Percentiles rank a stretch among this genome's conserved stretches.
Evolutionary conservation across 2,888 invertebrate species (phyloP).

Genomic region (Scaptomyza caliginosa): DNA sequence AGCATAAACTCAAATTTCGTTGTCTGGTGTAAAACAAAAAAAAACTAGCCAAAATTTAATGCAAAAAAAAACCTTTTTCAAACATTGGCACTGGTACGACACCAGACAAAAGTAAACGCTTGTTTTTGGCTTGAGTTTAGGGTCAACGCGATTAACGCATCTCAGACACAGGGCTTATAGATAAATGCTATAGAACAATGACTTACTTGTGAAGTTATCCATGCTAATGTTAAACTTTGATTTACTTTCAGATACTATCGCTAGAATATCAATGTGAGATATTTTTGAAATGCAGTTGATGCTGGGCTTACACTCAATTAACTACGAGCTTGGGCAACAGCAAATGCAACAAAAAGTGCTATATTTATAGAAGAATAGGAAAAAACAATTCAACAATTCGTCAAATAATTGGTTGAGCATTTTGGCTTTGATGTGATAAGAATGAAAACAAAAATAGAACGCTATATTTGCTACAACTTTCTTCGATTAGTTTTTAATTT

Average conservation of each 20-base stretch:
- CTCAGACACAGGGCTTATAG: conserved; percentile 57
- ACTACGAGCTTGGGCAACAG: conserved; percentile 33
- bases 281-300: conserved; percentile 18
- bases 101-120: conserved; percentile 29
- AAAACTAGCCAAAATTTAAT: conserved; percentile 2
- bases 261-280: conserved; percentile 35
- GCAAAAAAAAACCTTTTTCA: neutral
- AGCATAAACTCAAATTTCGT: conserved; percentile 11
- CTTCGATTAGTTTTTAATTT: conserved; percentile 38
- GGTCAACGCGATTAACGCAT: conserved; percentile 11
- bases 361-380: neutral
- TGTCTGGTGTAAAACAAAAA: conserved; percentile 20
- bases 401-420: conserved; percentile 37
- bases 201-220: neutral
- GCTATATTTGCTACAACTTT: conserved; percentile 50
- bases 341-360: conserved; percentile 1
- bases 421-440: conserved; percentile 55
- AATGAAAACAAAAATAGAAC: conserved; percentile 47
- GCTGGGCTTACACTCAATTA: conserved; percentile 26
- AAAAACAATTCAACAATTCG: neutral
- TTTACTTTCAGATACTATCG: conserved; percentile 65
- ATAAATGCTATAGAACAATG: conserved; percentile 23
- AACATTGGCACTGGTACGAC: conserved; percentile 8
- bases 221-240: conserved; percentile 45
- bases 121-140: conserved; percentile 21